Percentiles rank a stretch among this genome's conserved stretches.
phyloP scores from a whole-genome alignment of 1,140 invertebrate genomes.

The Drusus annulatus region DNA sequence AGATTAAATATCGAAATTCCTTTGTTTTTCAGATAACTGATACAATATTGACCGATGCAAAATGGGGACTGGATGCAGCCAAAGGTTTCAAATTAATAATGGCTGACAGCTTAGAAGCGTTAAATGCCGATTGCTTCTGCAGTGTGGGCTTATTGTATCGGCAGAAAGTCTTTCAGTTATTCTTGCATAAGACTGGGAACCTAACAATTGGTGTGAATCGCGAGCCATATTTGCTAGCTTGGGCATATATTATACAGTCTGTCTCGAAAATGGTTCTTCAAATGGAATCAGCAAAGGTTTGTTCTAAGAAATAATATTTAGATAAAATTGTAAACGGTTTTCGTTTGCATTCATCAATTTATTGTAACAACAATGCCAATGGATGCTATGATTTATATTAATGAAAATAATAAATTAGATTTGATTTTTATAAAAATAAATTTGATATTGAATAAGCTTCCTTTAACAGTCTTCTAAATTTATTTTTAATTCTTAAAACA shows the following conservation, averaged over 20 bases:
- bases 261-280: constrained; percentile 75
- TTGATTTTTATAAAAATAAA: no score
- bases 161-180: constrained; percentile 76
- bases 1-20: no score
- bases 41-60: constrained; percentile 36
- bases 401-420: no score
- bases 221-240: constrained; percentile 74
- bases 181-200: constrained; percentile 67
- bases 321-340: no score
- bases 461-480: no score
- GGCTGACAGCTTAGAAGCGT: constrained; percentile 63
- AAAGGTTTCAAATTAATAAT: constrained; percentile 69
- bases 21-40: no score
- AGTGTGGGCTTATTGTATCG: constrained; percentile 71
- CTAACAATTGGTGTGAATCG: constrained; percentile 64
- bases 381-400: no score
- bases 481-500: no score
- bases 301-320: no score
- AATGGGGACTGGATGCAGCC: constrained; percentile 62
- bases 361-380: no score
- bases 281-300: constrained; percentile 75
- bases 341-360: no score
- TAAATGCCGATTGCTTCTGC: constrained; percentile 66
- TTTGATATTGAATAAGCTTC: no score
- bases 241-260: constrained; percentile 76